Base-by-base conservation (phyloP, 2,113 vertebrate genomes). In the Salminus brasiliensis region DNA sequence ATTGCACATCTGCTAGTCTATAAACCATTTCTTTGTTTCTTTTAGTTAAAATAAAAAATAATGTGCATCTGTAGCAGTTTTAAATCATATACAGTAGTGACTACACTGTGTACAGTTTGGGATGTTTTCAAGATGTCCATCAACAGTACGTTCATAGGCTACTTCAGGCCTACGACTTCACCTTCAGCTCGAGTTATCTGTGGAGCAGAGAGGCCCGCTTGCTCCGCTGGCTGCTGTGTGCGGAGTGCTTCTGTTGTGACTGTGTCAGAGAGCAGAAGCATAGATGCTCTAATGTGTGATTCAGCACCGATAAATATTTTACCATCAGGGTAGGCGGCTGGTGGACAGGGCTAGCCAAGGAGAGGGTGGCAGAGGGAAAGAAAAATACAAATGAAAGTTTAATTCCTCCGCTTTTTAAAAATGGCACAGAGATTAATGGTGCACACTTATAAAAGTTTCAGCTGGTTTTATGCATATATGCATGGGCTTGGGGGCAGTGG, bases 281-380 rank as follows among this genome's bases (percentile, higher is more conserved):
- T 34, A 59, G 25, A 30, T n/a, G 27, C 18, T 55, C 52, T 36
- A 41, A 81, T 81, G 84, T 82, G 88, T 91, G 90, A 92, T 86
- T 92, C 89, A 91, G 86, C 88, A 87, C 67, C 80, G 85, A 88
- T 91, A 49, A 86, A 92, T 89, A 89, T 91, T 92, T 90, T 87
- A 91, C 79, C 69, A 79, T 78, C 34, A 30, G 67, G 84, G 83
- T 76, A 77, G 79, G 81, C 79, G 80, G 71, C 69, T 39, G 71
- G 57, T 74, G 75, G 63, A 52, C 62, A 57, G 65, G 10, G 71
- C 62, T 78, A 83, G 63, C 57, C 80, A 76, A 27, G 74, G 69
- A 77, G 66, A 34, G 43, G 65, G 53, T 23, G 49, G 16, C n/a
- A n/a, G 27, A 53, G 34, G 65, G 75, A 62, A 80, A 83, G 81